Conservation (phyloP, 2,113 vertebrate genomes). For the Etia nguti region DNA sequence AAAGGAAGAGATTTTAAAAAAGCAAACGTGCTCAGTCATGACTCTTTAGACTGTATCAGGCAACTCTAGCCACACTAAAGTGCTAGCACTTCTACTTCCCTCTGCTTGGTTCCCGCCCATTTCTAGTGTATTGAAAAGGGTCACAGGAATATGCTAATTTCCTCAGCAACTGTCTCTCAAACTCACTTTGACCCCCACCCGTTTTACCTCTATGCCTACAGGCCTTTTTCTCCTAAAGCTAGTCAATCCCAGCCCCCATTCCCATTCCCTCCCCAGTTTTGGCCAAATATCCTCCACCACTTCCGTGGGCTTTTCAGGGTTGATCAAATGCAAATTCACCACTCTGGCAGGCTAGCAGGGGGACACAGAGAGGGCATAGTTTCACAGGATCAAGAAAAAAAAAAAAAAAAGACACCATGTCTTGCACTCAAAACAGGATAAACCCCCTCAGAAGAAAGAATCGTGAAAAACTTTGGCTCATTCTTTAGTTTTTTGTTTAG, state of each 20-base stretch:
- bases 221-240: conserved; percentile 34
- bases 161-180: conserved; percentile 23
- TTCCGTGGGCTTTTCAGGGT: conserved; percentile 55
- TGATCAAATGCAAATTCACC: conserved; percentile 64
- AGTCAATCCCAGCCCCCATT: conserved; percentile 12
- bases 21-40: not conserved
- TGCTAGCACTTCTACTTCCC: not conserved
- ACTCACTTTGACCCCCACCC: conserved; percentile 40
- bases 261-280: not conserved
- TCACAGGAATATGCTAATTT: conserved; percentile 53
- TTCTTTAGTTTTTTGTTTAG: not conserved
- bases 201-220: conserved; percentile 26
- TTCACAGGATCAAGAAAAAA: conserved; percentile 6
- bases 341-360: conserved; percentile 43
- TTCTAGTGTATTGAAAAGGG: conserved; percentile 32
- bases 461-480: not conserved
- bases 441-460: not conserved
- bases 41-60: not conserved
- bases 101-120: not conserved
- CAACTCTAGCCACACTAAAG: not conserved
- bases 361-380: conserved; percentile 51
- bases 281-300: conserved; percentile 30
- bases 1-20: not conserved
- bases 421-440: not conserved
- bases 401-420: not conserved